Evolutionary conservation across 2,797 vertebrate genomes (phyloP), one percentile per base, ranked within the genome.

Genomic region (Aotus griseimembra): DNA sequence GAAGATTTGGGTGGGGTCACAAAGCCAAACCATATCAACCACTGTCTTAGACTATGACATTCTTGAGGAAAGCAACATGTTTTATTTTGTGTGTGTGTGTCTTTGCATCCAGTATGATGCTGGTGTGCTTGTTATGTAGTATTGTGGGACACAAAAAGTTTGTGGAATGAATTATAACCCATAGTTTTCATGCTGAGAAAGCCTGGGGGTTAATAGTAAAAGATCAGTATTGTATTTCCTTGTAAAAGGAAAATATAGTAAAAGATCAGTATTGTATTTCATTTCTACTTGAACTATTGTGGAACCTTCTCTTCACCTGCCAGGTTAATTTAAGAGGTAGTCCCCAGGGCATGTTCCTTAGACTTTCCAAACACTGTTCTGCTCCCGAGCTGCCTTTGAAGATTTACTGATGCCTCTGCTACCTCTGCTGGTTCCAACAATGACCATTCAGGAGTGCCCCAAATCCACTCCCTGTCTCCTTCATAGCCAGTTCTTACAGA

Each of bases 161-260:
- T 93, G 52, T 73, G 30, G 30, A 55, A 82, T 92, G 39, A 92
- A 90, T 20, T 64, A 58, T 67, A 79, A 26, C 15, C 30, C 30
- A 46, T n/a, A n/a, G 39, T 82, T 91, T 64, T 88, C 64, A 90
- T 91, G 64, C n/a, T 84, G 72, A 89, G 36, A 85, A 91, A 85
- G 64, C 36, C 41, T 77, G 19, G 17, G 11, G 24, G 2, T 52
- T 72, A 87, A 58, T 3, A 93, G 11, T 91, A 64, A 72, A 44
- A 67, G 57, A 67, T 46, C 2, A 70, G 14, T 46, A 8, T 73
- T 28, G 1, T 50, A 70, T 79, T 93, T 88, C 30, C 48, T 85
- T 80, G 7, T 36, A 36, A 36, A 36, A 36, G 36, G 36, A 36
- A 36, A 36, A 36, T 36, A 58, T 2, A 93, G 11, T 91, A 64